phyloP scores from a whole-genome alignment of 2,113 vertebrate species.

The Brachirus orientalis region DNA sequence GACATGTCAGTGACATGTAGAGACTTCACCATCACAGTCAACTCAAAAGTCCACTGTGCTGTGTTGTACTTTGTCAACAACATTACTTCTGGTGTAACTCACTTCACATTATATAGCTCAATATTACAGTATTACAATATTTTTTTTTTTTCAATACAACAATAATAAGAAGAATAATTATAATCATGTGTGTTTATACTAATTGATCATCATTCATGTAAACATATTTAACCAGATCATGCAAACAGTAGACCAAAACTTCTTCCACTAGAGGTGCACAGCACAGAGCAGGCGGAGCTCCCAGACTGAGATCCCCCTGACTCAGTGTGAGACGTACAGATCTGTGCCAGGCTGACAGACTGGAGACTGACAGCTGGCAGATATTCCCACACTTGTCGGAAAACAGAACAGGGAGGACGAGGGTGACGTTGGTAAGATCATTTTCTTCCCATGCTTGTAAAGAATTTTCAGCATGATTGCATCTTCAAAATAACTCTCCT shows the following conservation, averaged over 20 bases:
- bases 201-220: constrained; percentile 85
- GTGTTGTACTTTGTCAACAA: constrained; percentile 70
- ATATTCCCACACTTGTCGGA: constrained; percentile 20
- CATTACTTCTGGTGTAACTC: constrained; percentile 78
- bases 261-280: constrained; percentile 82
- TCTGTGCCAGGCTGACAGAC: no score
- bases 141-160: constrained; percentile 65
- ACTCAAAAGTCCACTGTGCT: constrained; percentile 73
- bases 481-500: constrained; percentile 9
- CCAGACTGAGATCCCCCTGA: constrained; percentile 77
- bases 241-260: constrained; percentile 84
- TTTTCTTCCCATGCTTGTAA: constrained; percentile 38
- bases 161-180: constrained; percentile 80
- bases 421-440: constrained; percentile 1
- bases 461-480: no score
- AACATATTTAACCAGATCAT: constrained; percentile 86
- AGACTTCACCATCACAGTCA: constrained; percentile 53
- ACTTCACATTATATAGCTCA: constrained; percentile 81
- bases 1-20: constrained; percentile 52
- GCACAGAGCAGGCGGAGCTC: constrained; percentile 74
- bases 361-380: no score
- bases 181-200: constrained; percentile 77
- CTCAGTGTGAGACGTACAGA: constrained; percentile 10
- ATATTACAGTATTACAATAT: constrained; percentile 77
- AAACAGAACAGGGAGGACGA: constrained; percentile 35